Evolutionary conservation across 1,140 invertebrate species (phyloP).

Genomic region (Lepeophtheirus salmonis): DNA sequence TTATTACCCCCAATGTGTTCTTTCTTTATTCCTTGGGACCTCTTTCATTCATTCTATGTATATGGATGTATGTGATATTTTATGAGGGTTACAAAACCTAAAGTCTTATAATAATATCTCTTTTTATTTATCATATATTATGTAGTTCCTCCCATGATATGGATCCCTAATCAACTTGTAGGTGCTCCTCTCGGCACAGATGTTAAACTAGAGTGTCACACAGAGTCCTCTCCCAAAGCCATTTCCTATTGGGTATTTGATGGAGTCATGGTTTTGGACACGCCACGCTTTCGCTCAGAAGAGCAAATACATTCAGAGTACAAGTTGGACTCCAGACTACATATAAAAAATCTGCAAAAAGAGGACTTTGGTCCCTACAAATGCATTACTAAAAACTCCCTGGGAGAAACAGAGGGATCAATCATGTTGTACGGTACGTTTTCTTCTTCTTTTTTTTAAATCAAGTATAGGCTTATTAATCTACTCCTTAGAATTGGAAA

Average conservation of each 20-base stretch:
- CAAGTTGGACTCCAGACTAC: constrained; percentile 60
- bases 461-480: too few relatives aligned
- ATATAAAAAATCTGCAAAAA: constrained; percentile 51
- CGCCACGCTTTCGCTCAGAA: constrained; percentile 1
- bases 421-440: constrained; percentile 62
- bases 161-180: constrained; percentile 68
- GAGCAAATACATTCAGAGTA: constrained; percentile 32
- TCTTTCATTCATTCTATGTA: too few relatives aligned
- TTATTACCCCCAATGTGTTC: too few relatives aligned
- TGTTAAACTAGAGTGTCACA: constrained; percentile 66
- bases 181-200: constrained; percentile 65
- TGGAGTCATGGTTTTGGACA: constrained; percentile 9
- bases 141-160: constrained; percentile 72
- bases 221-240: constrained; percentile 59
- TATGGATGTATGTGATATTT: too few relatives aligned
- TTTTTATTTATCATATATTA: too few relatives aligned
- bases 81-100: too few relatives aligned
- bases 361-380: constrained; percentile 66
- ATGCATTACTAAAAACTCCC: constrained; percentile 74
- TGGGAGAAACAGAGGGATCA: constrained; percentile 67
- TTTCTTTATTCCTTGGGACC: too few relatives aligned
- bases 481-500: too few relatives aligned
- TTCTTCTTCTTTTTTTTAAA: too few relatives aligned
- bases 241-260: constrained; percentile 18
- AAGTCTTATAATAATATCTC: too few relatives aligned